Evolutionary conservation across 2,797 vertebrate species (phyloP), one percentile per base, ranked within the genome.

Genomic region (Hephaestus fuliginosus): DNA sequence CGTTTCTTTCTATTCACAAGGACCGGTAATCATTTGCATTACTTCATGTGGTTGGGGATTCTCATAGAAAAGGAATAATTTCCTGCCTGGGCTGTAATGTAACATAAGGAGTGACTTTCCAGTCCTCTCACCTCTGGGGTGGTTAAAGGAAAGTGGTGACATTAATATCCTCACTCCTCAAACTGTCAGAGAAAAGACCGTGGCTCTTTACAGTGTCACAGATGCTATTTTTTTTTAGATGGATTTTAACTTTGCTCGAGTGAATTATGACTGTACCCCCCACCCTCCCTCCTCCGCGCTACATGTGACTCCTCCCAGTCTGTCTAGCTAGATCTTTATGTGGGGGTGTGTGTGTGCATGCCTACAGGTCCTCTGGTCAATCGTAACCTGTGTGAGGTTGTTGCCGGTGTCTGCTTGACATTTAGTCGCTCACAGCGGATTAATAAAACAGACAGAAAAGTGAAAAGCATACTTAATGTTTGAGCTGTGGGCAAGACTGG

Each of bases 131-230:
- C 46, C 74, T 78, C 74, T 53, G 74, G 36, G 57, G 10, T 57
- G 52, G 57, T 77, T 73, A 76, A 79, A 78, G 77, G 55, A 61
- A 65, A 76, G 30, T 52, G 61, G 75, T 67, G 68, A 69, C 68
- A 69, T 87, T 82, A 77, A 85, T 85, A 81, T 81, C 76, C 60
- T 67, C 28, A 1, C 72, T 67, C 36, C 76, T 84, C 44, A 33
- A 57, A 51, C 74, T 70, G 66, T 76, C 81, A 70, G 53, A 69
- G 69, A 46, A 82, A 78, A 63, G n/a, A 71, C 78, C 68, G 48
- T 6, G 18, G 74, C 72, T 85, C 33, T 76, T 74, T 51, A 51
- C 75, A 66, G 76, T 76, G 68, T 78, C 77, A 80, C 76, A 67
- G 18, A 51, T 56, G 39, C 46, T 49, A 36, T 25, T 25, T 25